Percentiles rank a stretch among this genome's conserved stretches.
Conservation (phyloP, 2,113 vertebrate genomes). For the Serinus canaria region DNA sequence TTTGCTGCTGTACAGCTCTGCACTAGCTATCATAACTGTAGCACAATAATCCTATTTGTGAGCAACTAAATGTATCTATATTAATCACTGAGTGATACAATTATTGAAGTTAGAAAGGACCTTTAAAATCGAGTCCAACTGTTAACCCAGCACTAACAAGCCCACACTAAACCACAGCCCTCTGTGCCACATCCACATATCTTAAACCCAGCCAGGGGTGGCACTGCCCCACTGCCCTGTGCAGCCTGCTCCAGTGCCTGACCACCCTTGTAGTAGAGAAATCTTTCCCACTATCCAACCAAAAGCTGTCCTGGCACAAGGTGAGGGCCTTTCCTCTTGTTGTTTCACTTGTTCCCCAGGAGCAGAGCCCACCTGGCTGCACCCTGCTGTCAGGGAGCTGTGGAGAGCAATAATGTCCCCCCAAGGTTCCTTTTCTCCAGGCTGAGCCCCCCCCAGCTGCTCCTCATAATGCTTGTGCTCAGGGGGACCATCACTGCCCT, state of each 20-base stretch:
- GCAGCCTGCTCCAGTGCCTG: background rate
- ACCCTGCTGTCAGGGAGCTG: background rate
- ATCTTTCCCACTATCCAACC: background rate
- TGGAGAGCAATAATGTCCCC: too few relatives aligned
- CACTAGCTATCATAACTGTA: background rate
- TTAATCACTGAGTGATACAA: background rate
- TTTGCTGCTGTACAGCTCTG: background rate
- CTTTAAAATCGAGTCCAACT: background rate
- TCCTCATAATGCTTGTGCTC: background rate
- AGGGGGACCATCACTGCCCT: too few relatives aligned
- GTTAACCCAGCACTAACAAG: background rate
- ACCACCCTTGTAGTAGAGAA: background rate
- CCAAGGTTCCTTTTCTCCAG: background rate
- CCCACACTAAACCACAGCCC: background rate
- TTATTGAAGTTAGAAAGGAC: background rate
- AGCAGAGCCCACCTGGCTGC: background rate
- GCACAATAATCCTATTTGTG: conserved; percentile 9
- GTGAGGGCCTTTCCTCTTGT: background rate
- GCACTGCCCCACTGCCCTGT: background rate
- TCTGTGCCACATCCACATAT: background rate
- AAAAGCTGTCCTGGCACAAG: background rate
- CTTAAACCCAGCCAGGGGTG: background rate
- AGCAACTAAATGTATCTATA: background rate
- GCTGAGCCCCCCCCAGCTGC: background rate
- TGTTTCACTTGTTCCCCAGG: background rate